Evolutionary conservation across 2,888 invertebrate genomes (phyloP), one percentile per base, ranked within the genome.

Genomic region (Trissolcus brochymenae): DNA sequence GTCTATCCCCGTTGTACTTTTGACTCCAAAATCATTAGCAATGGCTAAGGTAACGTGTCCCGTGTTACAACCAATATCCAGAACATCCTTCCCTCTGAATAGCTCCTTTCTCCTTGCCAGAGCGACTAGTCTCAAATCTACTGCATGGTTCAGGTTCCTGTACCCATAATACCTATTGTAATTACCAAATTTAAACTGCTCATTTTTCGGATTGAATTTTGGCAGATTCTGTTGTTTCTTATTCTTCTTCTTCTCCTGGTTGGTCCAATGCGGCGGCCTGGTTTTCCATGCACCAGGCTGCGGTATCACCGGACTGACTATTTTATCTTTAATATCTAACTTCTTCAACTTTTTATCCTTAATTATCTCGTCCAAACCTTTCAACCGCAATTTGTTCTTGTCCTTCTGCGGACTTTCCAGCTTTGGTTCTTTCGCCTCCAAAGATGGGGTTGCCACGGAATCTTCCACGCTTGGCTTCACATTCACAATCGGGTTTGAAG

Each of bases 31-130:
- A 84, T 96, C 95, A 78, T 95, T 92, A 0, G 97, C 99, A 57
- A 99, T 92, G 0, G 95, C 94, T 49, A 98, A 92, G 9, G 99
- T 97, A 81, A 99, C 93, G 87, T 98, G 96, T 0, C 99, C 99
- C 76, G 97, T 95, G 90, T 99, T 99, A 90, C 99, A 99, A 14
- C 99, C 99, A 86, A 99, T 95, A 87, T 99, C 99, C 79, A 99
- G 91, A 53, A 99, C 94, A 89, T 97, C 96, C 90, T 96, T 98
- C 80, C 94, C 94, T 79, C 93, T 92, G 88, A 99, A 98, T 86
- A 98, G 91, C 83, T 96, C 94, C 51, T 92, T 91, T 83, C 95
- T 93, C 85, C 94, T 92, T 73, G 92, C 92, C 84, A 99, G 94
- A 67, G 95, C 94, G 84, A 93, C 93, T 81, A 99, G 90, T 62